Conservation (phyloP, 2,888 invertebrate genomes). For the Ecliptopera silaceata region DNA sequence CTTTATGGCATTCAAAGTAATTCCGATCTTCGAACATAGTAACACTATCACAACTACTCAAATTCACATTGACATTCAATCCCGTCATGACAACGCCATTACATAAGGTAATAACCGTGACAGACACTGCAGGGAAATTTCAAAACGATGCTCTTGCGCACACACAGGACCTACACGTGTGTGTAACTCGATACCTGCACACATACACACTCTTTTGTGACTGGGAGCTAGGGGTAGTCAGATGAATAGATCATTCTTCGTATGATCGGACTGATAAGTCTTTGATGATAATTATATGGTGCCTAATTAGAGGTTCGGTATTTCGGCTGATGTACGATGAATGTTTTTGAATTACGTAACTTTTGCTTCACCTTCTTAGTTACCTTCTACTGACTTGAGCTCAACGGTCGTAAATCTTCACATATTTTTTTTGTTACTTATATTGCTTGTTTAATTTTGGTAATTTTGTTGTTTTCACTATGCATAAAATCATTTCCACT, state of each 20-base stretch:
- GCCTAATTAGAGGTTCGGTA: slow-evolving; percentile 27
- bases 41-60: slow-evolving; percentile 28
- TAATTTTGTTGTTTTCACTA: too few relatives aligned
- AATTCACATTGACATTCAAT: slow-evolving; percentile 39
- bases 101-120: slow-evolving; percentile 40
- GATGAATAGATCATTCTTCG: slow-evolving; percentile 30
- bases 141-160: slow-evolving; percentile 33
- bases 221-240: slow-evolving; percentile 26
- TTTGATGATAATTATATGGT: slow-evolving; percentile 31
- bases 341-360: slow-evolving; percentile 14
- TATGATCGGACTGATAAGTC: slow-evolving; percentile 28
- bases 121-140: slow-evolving; percentile 37
- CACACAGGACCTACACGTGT: slow-evolving; percentile 33
- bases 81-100: slow-evolving; percentile 37
- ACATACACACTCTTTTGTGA: slow-evolving; percentile 28
- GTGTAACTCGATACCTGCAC: slow-evolving; percentile 35
- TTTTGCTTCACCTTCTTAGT: slow-evolving; percentile 1
- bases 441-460: too few relatives aligned
- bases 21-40: slow-evolving; percentile 27
- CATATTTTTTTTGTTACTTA: not conserved
- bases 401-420: not conserved
- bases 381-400: not conserved
- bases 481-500: too few relatives aligned
- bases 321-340: slow-evolving; percentile 22
- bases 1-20: slow-evolving; percentile 25